A percentile compares a stretch with the other conserved stretches of the same genome.
phyloP scores from a whole-genome alignment of 2,888 invertebrate species.

The Papilio demoleus region DNA sequence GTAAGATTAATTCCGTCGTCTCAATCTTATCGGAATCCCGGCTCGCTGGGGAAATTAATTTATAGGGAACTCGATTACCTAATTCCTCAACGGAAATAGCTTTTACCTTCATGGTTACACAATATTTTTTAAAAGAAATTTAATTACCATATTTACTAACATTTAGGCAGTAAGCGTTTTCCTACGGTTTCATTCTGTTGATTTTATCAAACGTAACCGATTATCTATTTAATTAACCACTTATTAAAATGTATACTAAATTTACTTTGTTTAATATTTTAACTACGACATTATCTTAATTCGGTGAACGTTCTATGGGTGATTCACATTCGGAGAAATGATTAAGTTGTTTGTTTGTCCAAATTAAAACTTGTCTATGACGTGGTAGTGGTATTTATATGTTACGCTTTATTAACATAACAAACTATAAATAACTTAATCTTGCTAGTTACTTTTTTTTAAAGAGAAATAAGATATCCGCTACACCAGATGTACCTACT shows the following conservation, averaged over 20 bases:
- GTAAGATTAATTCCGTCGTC: slow-evolving; percentile 30
- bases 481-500: no score
- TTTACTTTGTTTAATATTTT: not conserved
- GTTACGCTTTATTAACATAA: not conserved
- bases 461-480: no score
- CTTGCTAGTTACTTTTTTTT: no score
- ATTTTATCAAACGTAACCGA: not conserved
- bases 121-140: not conserved
- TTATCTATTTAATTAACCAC: slow-evolving; percentile 1
- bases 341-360: slow-evolving; percentile 37
- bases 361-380: slow-evolving; percentile 5
- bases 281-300: slow-evolving; percentile 1
- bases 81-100: slow-evolving; percentile 16
- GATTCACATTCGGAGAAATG: slow-evolving; percentile 33
- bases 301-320: slow-evolving; percentile 23
- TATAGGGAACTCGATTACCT: slow-evolving; percentile 22
- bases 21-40: slow-evolving; percentile 42
- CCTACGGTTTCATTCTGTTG: not conserved
- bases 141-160: not conserved
- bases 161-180: not conserved
- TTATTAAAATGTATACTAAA: not conserved
- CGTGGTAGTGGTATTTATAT: no score
- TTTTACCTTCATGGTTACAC: not conserved
- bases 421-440: not conserved
- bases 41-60: slow-evolving; percentile 33